Evolutionary conservation across 2,888 invertebrate genomes (phyloP).

Genomic region (Drepana falcataria): DNA sequence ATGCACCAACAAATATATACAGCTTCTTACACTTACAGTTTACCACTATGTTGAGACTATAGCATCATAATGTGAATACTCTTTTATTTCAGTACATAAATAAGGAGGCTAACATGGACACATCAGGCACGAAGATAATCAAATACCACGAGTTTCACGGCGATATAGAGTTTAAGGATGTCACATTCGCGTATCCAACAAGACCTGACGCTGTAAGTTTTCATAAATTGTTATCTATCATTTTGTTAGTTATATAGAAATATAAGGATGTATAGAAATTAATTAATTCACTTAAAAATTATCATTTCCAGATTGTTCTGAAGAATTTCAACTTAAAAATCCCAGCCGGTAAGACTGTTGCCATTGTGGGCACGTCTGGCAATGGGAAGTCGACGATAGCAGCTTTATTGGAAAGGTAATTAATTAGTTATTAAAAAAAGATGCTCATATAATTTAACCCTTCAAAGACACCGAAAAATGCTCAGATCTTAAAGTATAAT

Average conservation of each 20-base stretch:
- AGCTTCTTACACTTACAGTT: no score
- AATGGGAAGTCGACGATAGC: conserved; percentile 97
- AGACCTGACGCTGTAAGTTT: conserved; percentile 76
- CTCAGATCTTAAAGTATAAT: no score
- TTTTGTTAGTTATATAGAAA: no score
- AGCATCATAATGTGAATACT: no score
- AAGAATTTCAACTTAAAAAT: conserved; percentile 89
- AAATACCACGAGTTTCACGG: conserved; percentile 85
- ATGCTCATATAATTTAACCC: neutral
- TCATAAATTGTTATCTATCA: no score
- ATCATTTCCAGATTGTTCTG: conserved; percentile 81
- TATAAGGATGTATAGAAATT: no score
- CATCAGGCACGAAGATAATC: conserved; percentile 82
- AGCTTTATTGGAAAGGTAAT: conserved; percentile 88
- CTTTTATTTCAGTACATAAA: conserved; percentile 87
- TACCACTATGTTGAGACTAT: no score
- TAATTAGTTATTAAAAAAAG: neutral
- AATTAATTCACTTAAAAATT: no score
- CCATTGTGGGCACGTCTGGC: conserved; percentile 95
- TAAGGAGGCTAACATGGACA: conserved; percentile 82
- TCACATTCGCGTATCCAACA: conserved; percentile 93
- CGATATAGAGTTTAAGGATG: conserved; percentile 90
- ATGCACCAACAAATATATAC: no score
- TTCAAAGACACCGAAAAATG: no score
- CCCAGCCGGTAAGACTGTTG: conserved; percentile 92